A percentile compares a stretch with the other conserved stretches of the same genome.
These are phyloP conservation scores for Ennomos fuscantarius DNA, from an alignment of 2,888 invertebrate species.

Conservation along the genomic window DNA sequence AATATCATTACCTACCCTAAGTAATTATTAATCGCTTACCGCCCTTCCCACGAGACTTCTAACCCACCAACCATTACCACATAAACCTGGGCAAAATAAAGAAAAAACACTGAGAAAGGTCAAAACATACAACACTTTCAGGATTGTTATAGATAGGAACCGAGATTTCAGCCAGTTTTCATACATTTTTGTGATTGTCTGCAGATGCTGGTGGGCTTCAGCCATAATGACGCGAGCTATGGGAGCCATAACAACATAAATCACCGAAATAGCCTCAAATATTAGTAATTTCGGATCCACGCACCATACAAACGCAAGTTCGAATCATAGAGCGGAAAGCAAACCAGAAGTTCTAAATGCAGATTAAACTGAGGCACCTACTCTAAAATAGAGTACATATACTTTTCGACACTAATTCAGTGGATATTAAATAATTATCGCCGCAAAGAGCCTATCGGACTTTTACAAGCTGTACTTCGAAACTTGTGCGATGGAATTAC, in stretches of 20 bases:
- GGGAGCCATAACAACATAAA: conserved; percentile 58
- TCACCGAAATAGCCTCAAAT: conserved; percentile 68
- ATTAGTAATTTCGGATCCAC: conserved; percentile 60
- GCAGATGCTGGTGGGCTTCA: conserved; percentile 5
- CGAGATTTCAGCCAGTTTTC: no score
- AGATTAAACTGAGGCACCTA: no score
- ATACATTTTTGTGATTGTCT: not conserved
- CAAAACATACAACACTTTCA: no score
- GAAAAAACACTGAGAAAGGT: not conserved
- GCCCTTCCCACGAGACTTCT: conserved; percentile 13
- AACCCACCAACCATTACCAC: conserved; percentile 5
- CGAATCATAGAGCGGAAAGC: not conserved
- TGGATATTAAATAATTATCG: no score
- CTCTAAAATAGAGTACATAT: no score
- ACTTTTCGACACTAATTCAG: no score
- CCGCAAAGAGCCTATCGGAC: no score
- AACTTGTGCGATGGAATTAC: no score
- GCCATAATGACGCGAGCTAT: conserved; percentile 32
- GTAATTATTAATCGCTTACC: conserved; percentile 39
- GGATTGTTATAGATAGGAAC: no score
- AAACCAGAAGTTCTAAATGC: no score
- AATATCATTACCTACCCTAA: conserved; percentile 28
- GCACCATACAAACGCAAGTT: conserved; percentile 32
- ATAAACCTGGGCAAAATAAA: not conserved
- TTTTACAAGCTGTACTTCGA: no score